Conservation (phyloP, 2,888 invertebrate genomes). For the Euzophera pinguis region DNA sequence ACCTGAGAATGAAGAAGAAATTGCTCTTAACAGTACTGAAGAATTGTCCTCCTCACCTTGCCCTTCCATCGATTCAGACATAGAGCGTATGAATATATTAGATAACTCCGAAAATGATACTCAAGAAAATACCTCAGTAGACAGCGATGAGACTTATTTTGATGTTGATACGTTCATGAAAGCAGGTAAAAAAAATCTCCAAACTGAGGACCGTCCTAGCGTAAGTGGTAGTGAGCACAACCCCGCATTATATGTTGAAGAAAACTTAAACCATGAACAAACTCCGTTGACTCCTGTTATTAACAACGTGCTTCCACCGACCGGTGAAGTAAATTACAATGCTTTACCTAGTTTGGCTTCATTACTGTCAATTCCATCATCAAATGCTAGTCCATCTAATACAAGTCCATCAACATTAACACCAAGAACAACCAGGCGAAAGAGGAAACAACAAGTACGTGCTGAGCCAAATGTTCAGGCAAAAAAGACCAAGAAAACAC, state of each 20-base stretch:
- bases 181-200: neutral
- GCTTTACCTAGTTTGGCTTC: conserved; percentile 12
- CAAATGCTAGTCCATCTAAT: neutral
- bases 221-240: neutral
- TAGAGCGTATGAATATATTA: too few species aligned
- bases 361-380: conserved; percentile 12
- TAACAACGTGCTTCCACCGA: conserved; percentile 15
- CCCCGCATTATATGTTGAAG: conserved; percentile 14
- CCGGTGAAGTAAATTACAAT: conserved; percentile 6
- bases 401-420: conserved; percentile 13
- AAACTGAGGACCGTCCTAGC: neutral
- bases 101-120: conserved; percentile 14
- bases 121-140: conserved; percentile 4
- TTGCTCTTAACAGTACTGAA: too few species aligned
- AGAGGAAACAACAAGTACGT: conserved; percentile 2
- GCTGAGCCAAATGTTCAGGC: conserved; percentile 5
- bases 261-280: conserved; percentile 11
- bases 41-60: too few species aligned
- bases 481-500: conserved; percentile 15
- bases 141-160: neutral
- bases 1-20: too few species aligned
- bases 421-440: conserved; percentile 15
- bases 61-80: too few species aligned
- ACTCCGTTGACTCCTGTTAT: conserved; percentile 16
- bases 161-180: neutral